Evolutionary conservation across 2,797 vertebrate genomes (phyloP), one percentile per base, ranked within the genome.

Genomic region (Anas flavirostris): DNA sequence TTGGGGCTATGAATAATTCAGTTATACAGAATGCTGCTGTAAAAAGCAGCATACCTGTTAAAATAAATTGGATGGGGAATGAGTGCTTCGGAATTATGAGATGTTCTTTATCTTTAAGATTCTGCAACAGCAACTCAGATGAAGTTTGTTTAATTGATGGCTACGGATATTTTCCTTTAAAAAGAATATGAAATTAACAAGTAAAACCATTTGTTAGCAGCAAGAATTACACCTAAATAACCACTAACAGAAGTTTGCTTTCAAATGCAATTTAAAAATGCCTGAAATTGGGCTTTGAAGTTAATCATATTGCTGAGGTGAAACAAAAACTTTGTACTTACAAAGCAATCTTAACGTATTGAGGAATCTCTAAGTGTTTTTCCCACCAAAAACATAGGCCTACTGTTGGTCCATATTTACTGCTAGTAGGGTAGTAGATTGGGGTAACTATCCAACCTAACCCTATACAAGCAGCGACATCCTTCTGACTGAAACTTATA

Each of bases 241-340:
- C 2, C 2, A 50, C 3, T 15, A 50, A n/a, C 6, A 37, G 12
- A 79, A 66, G 16, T 59, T 4, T 16, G 7, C 7, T 66, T 83
- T 55, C 23, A 83, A 50, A 64, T 11, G 4, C 9, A 75, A 53
- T 5, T 60, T 25, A 3, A 8, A 82, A 84, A 86, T 60, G 1
- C 5, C 46, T 7, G 1, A 70, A 33, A 63, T 29, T 62, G 2
- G 3, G 6, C 14, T 85, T 59, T 9, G 1, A 0, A 2, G 6
- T 66, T 84, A 35, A 55, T 50, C 4, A 37, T 37, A 52, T 37
- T 2, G 22, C 7, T 31, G n/a, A 68, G 3, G 12, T 59, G 7
- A 59, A 86, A 50, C 2, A 59, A 48, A 78, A 52, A 1, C 0
- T 69, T 67, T 78, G 6, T 0, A 4, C 12, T 48, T 48, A 67